Conservation (phyloP, 1,140 invertebrate species). For the Tetramorium simillimum region DNA sequence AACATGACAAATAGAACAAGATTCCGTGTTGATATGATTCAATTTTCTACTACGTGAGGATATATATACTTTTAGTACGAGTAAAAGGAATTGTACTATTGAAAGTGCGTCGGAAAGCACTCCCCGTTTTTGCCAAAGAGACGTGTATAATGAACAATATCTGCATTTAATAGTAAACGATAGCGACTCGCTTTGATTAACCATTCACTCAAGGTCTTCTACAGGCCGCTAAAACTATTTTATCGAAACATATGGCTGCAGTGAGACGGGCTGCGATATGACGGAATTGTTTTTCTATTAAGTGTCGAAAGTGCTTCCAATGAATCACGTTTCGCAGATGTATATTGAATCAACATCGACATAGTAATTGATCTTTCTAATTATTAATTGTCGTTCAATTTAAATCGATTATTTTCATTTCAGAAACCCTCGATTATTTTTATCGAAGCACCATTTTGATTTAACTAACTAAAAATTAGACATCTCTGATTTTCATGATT, state of each 20-base stretch:
- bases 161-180: not conserved
- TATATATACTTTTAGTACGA: not conserved
- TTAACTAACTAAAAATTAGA: not conserved
- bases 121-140: not conserved
- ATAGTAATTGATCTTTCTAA: not conserved
- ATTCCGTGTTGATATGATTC: not conserved
- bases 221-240: slow-evolving; percentile 12
- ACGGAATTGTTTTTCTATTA: not conserved
- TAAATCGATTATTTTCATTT: not conserved
- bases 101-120: not conserved
- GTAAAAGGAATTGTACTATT: not conserved
- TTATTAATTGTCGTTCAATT: not conserved
- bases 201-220: slow-evolving; percentile 51
- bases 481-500: not conserved
- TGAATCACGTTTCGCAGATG: not conserved
- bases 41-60: not conserved
- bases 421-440: not conserved
- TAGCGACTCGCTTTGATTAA: slow-evolving; percentile 18
- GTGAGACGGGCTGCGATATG: not conserved
- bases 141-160: not conserved
- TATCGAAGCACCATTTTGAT: not conserved
- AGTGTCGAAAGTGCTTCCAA: not conserved
- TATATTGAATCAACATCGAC: not conserved
- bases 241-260: not conserved
- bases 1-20: not conserved